Percentiles rank a stretch among this genome's conserved stretches.
Conservation (phyloP, 2,113 vertebrate genomes). For the Xiphias gladius region DNA sequence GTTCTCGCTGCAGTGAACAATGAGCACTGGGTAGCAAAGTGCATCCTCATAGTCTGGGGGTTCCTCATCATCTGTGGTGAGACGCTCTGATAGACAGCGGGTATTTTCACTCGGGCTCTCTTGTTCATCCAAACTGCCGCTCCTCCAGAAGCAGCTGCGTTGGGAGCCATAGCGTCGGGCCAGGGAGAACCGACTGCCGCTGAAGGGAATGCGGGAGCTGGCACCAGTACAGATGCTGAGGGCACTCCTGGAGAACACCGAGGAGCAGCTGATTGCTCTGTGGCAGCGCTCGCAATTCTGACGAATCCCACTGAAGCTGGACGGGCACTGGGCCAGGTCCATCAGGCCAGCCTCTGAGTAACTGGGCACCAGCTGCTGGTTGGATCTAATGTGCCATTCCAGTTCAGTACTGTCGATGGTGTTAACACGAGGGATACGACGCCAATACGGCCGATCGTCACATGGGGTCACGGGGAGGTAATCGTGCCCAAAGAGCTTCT, state of each 20-base stretch:
- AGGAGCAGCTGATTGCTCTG: conserved; percentile 95
- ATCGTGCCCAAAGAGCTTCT: conserved; percentile 96
- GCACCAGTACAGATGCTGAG: conserved; percentile 93
- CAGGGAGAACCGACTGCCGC: conserved; percentile 92
- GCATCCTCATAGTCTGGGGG: conserved; percentile 96
- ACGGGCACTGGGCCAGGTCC: conserved; percentile 91
- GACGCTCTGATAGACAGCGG: conserved; percentile 90
- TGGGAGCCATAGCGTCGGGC: conserved; percentile 92
- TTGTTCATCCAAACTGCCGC: conserved; percentile 90
- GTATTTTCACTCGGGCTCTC: conserved; percentile 94
- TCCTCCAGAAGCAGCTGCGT: conserved; percentile 93
- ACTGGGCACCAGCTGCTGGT: conserved; percentile 97
- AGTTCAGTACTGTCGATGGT: conserved; percentile 96
- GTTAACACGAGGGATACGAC: conserved; percentile 94
- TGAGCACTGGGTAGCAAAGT: conserved; percentile 94
- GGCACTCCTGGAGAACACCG: conserved; percentile 96
- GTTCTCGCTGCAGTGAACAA: conserved; percentile 95
- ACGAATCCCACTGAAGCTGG: conserved; percentile 85
- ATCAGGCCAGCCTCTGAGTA: conserved; percentile 96
- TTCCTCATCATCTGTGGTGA: conserved; percentile 87
- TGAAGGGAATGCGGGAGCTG: conserved; percentile 92
- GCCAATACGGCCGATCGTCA: conserved; percentile 91
- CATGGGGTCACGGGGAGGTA: conserved; percentile 90
- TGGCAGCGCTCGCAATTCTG: conserved; percentile 96
- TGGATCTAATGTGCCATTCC: conserved; percentile 98